These are phyloP conservation scores for Eudyptes chrysolophus DNA, from an alignment of 2,113 vertebrate genomes.

Conservation along the genomic window DNA sequence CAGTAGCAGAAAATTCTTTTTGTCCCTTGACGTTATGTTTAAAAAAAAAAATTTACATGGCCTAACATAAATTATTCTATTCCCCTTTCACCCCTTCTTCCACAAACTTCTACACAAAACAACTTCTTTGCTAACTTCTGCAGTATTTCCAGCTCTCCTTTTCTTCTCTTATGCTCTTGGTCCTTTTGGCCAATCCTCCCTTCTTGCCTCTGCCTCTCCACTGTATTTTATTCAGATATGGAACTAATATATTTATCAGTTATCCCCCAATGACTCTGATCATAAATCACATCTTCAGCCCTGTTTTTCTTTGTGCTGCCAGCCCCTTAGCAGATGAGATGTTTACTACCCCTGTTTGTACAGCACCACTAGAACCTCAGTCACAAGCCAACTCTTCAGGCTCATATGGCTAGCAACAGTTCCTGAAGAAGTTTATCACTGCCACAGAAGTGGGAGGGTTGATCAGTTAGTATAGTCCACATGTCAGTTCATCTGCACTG, in stretches of 20 bases:
- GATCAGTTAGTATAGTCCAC: not conserved
- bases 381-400: not conserved
- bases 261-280: not conserved
- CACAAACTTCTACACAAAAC: not conserved
- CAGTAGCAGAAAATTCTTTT: not conserved
- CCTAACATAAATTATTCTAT: not conserved
- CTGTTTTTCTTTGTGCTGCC: not conserved
- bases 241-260: not conserved
- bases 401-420: not conserved
- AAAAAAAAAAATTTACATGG: not conserved
- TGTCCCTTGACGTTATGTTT: not conserved
- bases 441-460: not conserved
- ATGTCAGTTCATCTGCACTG: not conserved
- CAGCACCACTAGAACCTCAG: not conserved
- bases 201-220: not conserved
- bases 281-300: not conserved
- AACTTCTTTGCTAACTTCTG: not conserved
- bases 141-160: not conserved
- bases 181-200: not conserved
- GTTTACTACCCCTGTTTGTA: not conserved
- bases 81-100: not conserved
- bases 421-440: not conserved
- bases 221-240: not conserved
- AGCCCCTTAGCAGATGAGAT: not conserved
- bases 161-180: not conserved